Conservation (phyloP, 2,113 vertebrate species). For the Sapayoa aenigma region DNA sequence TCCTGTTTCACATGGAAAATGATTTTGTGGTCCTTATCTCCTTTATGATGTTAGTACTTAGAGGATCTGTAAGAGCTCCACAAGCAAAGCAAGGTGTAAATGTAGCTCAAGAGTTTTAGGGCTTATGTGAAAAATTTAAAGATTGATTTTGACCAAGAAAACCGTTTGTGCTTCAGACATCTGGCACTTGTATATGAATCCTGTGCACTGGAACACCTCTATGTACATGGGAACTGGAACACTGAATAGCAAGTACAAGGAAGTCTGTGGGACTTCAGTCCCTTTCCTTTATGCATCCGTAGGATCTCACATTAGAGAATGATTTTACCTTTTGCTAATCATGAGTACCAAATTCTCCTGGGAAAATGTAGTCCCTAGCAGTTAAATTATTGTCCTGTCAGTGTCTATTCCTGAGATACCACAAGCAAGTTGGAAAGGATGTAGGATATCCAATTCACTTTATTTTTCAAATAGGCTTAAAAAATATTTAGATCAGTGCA, state of each 20-base stretch:
- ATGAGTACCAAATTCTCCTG: background rate
- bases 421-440: background rate
- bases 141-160: background rate
- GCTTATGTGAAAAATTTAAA: background rate
- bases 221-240: background rate
- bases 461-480: background rate
- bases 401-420: background rate
- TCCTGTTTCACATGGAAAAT: fast-evolving
- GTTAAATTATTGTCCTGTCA: background rate
- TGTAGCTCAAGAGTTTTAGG: background rate
- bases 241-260: background rate
- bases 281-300: background rate
- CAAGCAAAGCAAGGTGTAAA: background rate
- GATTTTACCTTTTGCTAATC: background rate
- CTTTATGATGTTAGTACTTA: background rate
- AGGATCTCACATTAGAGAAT: background rate
- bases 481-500: background rate
- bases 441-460: background rate
- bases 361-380: background rate
- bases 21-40: background rate
- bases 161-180: background rate
- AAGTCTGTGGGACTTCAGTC: background rate
- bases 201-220: background rate
- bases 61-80: background rate
- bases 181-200: background rate